Conservation (phyloP, 2,888 invertebrate species). For the Drosophila kambysellisi region DNA sequence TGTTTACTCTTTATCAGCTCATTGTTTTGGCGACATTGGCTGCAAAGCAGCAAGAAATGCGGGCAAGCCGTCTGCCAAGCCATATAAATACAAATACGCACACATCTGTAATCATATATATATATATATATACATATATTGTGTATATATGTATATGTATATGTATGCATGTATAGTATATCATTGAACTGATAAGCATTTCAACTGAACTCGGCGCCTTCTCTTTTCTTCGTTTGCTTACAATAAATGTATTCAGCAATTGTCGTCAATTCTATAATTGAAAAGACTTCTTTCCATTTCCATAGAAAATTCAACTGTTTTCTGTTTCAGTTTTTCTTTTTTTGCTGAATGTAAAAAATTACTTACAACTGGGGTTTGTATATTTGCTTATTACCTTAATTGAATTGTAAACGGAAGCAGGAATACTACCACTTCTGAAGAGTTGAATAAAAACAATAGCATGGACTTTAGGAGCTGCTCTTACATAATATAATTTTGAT, state of each 20-base stretch:
- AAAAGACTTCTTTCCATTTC: slow-evolving; percentile 28
- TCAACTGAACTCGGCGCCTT: slow-evolving; percentile 66
- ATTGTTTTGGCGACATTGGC: slow-evolving; percentile 53
- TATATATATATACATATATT: neutral
- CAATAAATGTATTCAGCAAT: neutral
- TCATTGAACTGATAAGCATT: slow-evolving; percentile 72
- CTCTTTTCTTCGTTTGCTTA: neutral
- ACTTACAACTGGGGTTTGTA: neutral
- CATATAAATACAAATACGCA: slow-evolving; percentile 36
- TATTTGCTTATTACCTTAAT: neutral
- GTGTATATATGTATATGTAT: neutral
- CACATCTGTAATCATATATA: neutral
- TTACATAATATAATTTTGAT: neutral
- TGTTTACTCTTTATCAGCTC: slow-evolving; percentile 49
- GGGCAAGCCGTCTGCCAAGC: slow-evolving; percentile 45
- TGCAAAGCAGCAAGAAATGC: slow-evolving; percentile 43
- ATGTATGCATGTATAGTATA: slow-evolving; percentile 20
- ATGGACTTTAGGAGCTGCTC: neutral
- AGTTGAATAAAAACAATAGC: neutral
- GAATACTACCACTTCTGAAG: neutral
- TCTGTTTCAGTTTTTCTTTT: neutral
- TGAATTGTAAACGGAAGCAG: neutral
- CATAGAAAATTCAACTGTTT: slow-evolving; percentile 6
- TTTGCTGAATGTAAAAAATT: neutral
- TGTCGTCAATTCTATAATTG: slow-evolving; percentile 54